Conservation (phyloP, 2,888 invertebrate genomes). For the Podabrus alpinus region DNA sequence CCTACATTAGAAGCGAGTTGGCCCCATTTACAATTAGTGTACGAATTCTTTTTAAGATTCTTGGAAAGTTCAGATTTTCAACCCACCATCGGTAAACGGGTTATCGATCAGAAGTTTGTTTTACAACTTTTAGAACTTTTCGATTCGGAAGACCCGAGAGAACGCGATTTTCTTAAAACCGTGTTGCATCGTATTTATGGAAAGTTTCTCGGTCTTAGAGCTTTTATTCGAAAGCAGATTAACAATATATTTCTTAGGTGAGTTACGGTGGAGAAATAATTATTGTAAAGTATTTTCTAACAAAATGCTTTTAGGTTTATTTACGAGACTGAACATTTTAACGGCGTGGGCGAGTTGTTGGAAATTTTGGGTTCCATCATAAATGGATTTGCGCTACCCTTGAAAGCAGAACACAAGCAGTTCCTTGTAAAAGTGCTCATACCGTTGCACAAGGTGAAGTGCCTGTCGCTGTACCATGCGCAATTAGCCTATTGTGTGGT, state of each 20-base stretch:
- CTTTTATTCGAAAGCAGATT: constrained; percentile 97
- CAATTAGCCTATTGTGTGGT: constrained; percentile 98
- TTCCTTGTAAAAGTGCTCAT: constrained; percentile 93
- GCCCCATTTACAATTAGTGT: constrained; percentile 98
- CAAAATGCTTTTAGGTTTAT: constrained; percentile 77
- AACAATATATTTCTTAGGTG: constrained; percentile 94
- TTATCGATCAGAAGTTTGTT: constrained; percentile 98
- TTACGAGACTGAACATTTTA: constrained; percentile 98
- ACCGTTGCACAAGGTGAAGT: constrained; percentile 95
- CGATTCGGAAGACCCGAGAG: constrained; percentile 96
- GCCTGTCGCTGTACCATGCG: constrained; percentile 95
- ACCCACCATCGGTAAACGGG: constrained; percentile 77
- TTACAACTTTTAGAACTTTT: constrained; percentile 91
- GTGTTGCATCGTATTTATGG: constrained; percentile 97
- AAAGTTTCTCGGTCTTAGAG: constrained; percentile 93
- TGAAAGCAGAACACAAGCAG: constrained; percentile 97
- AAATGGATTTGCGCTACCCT: constrained; percentile 96
- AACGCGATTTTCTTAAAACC: constrained; percentile 97
- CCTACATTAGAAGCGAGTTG: constrained; percentile 99
- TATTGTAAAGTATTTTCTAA: too few relatives aligned
- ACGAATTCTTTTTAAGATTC: constrained; percentile 98
- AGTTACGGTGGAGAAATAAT: constrained; percentile 28
- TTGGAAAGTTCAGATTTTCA: constrained; percentile 98
- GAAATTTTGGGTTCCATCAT: constrained; percentile 98
- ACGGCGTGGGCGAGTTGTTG: constrained; percentile 94